phyloP scores from a whole-genome alignment of 2,113 vertebrate genomes.

The Gadus macrocephalus region DNA sequence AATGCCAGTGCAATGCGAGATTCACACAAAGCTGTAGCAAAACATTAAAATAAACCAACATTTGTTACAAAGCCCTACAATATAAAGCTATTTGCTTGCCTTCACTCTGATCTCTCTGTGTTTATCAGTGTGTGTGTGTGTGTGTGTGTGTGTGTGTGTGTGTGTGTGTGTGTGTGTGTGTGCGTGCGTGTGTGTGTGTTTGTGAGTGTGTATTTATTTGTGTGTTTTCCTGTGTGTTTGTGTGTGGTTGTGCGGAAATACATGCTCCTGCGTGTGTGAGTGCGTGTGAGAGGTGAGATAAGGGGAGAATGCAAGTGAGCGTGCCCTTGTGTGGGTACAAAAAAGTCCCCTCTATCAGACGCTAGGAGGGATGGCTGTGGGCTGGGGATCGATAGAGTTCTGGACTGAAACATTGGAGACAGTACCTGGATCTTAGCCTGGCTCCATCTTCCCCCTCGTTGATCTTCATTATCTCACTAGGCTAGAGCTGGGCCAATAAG shows the following conservation, averaged over 20 bases:
- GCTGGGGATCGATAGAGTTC: constrained; percentile 71
- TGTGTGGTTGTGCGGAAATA: too few relatives aligned
- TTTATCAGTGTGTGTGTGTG: too few relatives aligned
- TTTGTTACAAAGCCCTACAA: too few relatives aligned
- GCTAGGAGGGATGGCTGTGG: constrained; percentile 58
- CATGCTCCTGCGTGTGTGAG: too few relatives aligned
- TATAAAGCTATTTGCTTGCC: too few relatives aligned
- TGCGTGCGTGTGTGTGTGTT: constrained; percentile 5
- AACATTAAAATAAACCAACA: too few relatives aligned
- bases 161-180: constrained; percentile 25
- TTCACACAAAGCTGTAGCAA: too few relatives aligned
- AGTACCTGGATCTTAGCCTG: constrained; percentile 67
- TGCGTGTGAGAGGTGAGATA: too few relatives aligned
- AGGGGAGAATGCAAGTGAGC: neutral
- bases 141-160: constrained; percentile 44
- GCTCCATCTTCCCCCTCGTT: constrained; percentile 69
- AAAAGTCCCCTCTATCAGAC: constrained; percentile 68
- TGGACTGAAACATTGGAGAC: constrained; percentile 68
- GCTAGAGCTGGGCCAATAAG: constrained; percentile 45
- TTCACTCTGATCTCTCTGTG: too few relatives aligned
- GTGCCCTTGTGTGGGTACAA: neutral
- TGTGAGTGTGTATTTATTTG: neutral
- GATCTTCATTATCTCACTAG: constrained; percentile 73
- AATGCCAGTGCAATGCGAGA: neutral
- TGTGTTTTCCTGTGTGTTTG: too few relatives aligned